These are phyloP conservation scores for Nanger granti DNA, from an alignment of 2,113 vertebrate genomes.

Conservation along the genomic window DNA sequence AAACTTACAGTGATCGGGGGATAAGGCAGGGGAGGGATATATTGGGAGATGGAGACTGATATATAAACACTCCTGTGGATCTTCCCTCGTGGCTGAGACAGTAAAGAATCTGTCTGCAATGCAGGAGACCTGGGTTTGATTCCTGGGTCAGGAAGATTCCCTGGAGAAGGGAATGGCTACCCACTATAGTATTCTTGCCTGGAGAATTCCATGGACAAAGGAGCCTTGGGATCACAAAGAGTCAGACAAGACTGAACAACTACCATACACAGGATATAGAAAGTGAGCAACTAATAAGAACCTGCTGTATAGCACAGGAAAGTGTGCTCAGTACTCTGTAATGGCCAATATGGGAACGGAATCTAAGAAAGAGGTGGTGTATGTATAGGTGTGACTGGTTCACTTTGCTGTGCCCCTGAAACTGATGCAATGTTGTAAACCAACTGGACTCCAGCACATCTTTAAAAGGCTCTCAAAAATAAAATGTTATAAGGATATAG, in stretches of 20 bases:
- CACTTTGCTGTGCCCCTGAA: not conserved
- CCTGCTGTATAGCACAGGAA: not conserved
- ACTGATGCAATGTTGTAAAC: not conserved
- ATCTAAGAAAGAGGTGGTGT: not conserved
- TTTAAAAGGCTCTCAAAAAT: not conserved
- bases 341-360: not conserved
- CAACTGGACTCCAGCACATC: fast-evolving
- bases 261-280: not conserved
- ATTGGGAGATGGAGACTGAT: not conserved
- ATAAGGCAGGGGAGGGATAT: not conserved
- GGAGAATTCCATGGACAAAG: not conserved
- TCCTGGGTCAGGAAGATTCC: not conserved
- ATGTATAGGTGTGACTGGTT: not conserved
- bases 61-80: not conserved
- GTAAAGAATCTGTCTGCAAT: not conserved
- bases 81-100: not conserved
- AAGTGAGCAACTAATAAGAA: not conserved
- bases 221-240: not conserved
- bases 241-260: not conserved
- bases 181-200: not conserved
- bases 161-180: not conserved
- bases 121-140: not conserved
- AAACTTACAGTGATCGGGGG: not conserved
- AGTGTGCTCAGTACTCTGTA: not conserved
- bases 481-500: not conserved